phyloP scores from a whole-genome alignment of 2,888 invertebrate species.

The Lycaena phlaeas region DNA sequence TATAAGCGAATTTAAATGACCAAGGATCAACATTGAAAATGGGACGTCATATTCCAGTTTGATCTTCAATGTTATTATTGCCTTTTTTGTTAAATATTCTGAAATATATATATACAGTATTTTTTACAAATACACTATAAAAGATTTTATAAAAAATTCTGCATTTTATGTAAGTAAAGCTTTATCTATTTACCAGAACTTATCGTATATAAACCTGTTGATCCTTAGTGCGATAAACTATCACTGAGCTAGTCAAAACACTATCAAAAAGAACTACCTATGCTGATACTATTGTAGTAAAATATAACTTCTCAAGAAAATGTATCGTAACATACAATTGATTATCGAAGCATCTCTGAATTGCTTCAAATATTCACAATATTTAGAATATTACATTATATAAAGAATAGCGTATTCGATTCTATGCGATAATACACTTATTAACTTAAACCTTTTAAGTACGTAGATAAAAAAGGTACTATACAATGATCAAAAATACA shows the following conservation, averaged over 20 bases:
- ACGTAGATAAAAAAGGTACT: too few species aligned
- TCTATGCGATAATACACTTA: not conserved
- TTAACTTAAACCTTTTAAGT: too few species aligned
- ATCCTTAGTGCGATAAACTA: slow-evolving; percentile 3
- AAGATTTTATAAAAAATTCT: too few species aligned
- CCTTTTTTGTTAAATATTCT: too few species aligned
- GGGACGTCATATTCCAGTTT: too few species aligned
- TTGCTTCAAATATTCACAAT: not conserved
- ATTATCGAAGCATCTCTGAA: not conserved
- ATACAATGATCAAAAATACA: slow-evolving; percentile 1
- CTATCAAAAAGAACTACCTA: slow-evolving; percentile 2
- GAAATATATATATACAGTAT: too few species aligned
- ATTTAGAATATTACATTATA: not conserved
- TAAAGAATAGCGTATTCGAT: slow-evolving; percentile 4
- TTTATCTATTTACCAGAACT: too few species aligned
- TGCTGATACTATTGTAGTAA: slow-evolving; percentile 2
- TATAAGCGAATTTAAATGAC: not conserved
- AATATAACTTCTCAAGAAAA: slow-evolving; percentile 2
- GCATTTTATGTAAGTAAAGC: too few species aligned
- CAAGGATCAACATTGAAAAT: slow-evolving; percentile 6
- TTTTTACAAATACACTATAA: too few species aligned
- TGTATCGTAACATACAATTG: not conserved
- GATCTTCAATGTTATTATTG: too few species aligned
- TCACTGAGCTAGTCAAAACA: slow-evolving; percentile 1
- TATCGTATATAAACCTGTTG: too few species aligned